phyloP scores from a whole-genome alignment of 2,888 invertebrate species.

The Caenorhabditis sp. region DNA sequence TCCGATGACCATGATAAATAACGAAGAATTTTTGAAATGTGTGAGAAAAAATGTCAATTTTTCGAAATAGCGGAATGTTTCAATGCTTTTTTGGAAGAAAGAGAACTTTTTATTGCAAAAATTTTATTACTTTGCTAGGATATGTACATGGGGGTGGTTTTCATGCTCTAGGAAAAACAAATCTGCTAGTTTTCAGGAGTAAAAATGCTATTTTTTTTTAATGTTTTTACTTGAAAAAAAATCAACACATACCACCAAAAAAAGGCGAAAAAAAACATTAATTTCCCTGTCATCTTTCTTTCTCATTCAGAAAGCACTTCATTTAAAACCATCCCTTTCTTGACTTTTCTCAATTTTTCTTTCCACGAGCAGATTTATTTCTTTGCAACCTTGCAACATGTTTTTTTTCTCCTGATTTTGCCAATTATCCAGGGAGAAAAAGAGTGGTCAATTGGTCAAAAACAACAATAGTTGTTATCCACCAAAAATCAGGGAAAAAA shows the following conservation, averaged over 20 bases:
- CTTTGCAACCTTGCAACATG: not conserved
- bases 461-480: not conserved
- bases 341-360: not conserved
- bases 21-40: constrained; percentile 21
- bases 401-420: not conserved
- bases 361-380: not conserved
- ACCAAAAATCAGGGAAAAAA: not conserved
- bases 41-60: constrained; percentile 14
- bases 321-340: not conserved
- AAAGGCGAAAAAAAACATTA: not conserved
- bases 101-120: too few relatives aligned
- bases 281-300: not conserved
- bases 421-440: too few relatives aligned
- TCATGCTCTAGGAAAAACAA: too few relatives aligned
- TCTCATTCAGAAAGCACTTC: not conserved
- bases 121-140: too few relatives aligned
- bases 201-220: too few relatives aligned
- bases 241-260: not conserved
- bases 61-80: not conserved
- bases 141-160: too few relatives aligned
- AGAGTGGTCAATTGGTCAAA: not conserved
- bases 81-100: not conserved
- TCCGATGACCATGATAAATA: not conserved
- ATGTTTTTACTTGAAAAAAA: not conserved
- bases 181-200: too few relatives aligned